Evolutionary conservation across 2,888 invertebrate genomes (phyloP).

Genomic region (Phengaris arion): DNA sequence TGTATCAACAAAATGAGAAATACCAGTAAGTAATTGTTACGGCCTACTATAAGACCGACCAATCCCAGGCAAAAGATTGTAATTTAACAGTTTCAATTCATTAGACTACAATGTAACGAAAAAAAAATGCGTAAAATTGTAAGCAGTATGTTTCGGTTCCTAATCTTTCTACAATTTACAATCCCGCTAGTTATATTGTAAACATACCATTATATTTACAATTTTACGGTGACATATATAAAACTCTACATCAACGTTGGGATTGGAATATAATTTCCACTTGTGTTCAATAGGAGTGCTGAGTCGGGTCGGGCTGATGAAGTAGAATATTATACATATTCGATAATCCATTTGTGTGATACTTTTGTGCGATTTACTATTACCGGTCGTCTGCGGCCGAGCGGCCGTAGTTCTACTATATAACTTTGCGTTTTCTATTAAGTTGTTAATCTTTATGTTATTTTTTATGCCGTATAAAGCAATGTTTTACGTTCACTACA

Average conservation of each 20-base stretch:
- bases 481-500: constrained; percentile 2
- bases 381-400: constrained; percentile 9
- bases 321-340: constrained; percentile 29
- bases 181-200: no score
- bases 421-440: constrained; percentile 11
- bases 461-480: not conserved
- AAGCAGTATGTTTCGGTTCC: no score
- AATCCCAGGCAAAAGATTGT: no score
- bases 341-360: constrained; percentile 24
- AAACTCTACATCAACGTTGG: not conserved
- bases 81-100: no score
- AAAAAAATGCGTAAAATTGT: no score
- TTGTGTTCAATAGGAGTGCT: constrained; percentile 16
- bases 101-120: no score
- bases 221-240: not conserved
- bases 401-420: not conserved
- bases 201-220: no score
- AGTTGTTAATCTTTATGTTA: not conserved
- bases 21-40: no score
- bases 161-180: no score
- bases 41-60: no score
- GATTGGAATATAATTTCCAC: constrained; percentile 12
- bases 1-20: no score
- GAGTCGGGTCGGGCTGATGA: constrained; percentile 28
- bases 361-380: constrained; percentile 22